Conservation (phyloP, 2,797 vertebrate species). For the Spea hammondii region DNA sequence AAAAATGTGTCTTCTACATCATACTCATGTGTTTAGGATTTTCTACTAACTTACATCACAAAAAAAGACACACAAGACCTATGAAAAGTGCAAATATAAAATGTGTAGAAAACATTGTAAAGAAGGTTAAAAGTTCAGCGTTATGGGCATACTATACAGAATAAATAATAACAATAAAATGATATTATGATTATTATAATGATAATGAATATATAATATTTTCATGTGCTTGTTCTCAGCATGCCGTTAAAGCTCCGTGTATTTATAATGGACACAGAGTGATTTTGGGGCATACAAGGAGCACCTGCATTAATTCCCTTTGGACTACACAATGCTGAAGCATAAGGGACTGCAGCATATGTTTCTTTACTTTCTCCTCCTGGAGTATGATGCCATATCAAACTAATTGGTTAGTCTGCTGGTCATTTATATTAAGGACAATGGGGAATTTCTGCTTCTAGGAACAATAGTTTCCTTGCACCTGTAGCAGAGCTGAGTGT, state of each 20-base stretch:
- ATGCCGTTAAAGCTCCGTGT: neutral
- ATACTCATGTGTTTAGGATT: too few relatives aligned
- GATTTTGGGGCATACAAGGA: neutral
- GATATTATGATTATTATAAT: too few relatives aligned
- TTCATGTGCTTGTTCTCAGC: too few relatives aligned
- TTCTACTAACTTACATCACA: too few relatives aligned
- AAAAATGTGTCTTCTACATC: too few relatives aligned
- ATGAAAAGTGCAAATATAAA: too few relatives aligned
- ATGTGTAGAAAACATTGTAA: too few relatives aligned
- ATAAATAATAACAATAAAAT: too few relatives aligned
- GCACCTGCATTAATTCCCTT: neutral
- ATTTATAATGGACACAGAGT: neutral
- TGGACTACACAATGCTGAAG: neutral
- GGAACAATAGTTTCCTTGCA: neutral
- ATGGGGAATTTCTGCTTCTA: neutral
- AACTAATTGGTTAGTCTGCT: neutral
- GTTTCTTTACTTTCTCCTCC: neutral
- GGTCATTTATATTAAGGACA: constrained; percentile 7
- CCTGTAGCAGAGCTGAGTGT: constrained; percentile 1
- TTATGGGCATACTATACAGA: too few relatives aligned
- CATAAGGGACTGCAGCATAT: neutral
- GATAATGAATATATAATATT: too few relatives aligned
- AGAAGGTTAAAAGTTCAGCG: too few relatives aligned
- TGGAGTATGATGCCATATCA: neutral
- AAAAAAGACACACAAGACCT: too few relatives aligned